Evolutionary conservation across 2,888 invertebrate genomes (phyloP).

Genomic region (Therioaphis trifolii): DNA sequence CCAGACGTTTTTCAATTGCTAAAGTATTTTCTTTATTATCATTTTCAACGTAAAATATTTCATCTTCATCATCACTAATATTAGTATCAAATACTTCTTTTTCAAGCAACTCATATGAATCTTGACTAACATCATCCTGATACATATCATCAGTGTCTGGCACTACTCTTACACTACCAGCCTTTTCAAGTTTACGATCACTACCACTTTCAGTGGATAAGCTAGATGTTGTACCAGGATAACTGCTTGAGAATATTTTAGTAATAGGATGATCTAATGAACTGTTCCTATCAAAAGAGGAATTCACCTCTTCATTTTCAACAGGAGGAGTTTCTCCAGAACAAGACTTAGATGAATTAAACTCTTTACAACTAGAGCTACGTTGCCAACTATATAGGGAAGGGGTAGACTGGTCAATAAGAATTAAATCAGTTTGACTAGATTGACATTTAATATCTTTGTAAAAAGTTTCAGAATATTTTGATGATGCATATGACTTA

Average conservation of each 20-base stretch:
- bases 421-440: slow-evolving; percentile 61
- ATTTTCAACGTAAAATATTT: slow-evolving; percentile 83
- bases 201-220: slow-evolving; percentile 75
- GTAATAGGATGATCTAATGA: slow-evolving; percentile 67
- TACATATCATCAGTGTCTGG: slow-evolving; percentile 70
- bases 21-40: slow-evolving; percentile 69
- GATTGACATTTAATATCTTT: slow-evolving; percentile 61
- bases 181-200: slow-evolving; percentile 74
- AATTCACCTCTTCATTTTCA: slow-evolving; percentile 55
- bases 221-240: slow-evolving; percentile 81
- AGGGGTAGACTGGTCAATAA: slow-evolving; percentile 50
- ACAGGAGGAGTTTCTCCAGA: slow-evolving; percentile 65
- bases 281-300: slow-evolving; percentile 58
- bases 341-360: slow-evolving; percentile 69
- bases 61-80: slow-evolving; percentile 79
- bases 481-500: slow-evolving; percentile 59
- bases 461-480: slow-evolving; percentile 53
- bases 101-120: slow-evolving; percentile 87
- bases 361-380: slow-evolving; percentile 84
- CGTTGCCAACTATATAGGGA: slow-evolving; percentile 75
- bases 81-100: slow-evolving; percentile 72
- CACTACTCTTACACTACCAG: slow-evolving; percentile 69
- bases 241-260: slow-evolving; percentile 86
- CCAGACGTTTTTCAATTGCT: slow-evolving; percentile 63
- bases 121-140: slow-evolving; percentile 88